These are phyloP conservation scores for Phataginus tetradactyla DNA, from an alignment of 2,797 vertebrate species.

Conservation along the genomic window DNA sequence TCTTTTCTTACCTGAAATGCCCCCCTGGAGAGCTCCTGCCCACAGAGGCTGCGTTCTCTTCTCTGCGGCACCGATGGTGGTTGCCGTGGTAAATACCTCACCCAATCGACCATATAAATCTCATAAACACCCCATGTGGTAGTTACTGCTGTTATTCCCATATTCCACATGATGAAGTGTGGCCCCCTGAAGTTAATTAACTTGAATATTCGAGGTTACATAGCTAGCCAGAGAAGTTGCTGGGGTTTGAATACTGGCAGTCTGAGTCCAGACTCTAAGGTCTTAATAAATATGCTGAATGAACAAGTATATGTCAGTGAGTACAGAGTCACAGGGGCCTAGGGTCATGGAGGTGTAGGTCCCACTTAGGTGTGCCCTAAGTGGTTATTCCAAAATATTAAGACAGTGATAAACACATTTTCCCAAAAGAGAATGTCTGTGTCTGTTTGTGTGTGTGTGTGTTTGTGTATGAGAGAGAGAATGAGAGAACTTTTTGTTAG, in stretches of 20 bases:
- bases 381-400: background rate
- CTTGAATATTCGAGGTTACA: background rate
- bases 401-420: background rate
- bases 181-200: background rate
- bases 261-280: background rate
- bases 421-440: background rate
- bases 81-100: background rate
- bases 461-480: background rate
- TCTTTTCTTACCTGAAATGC: background rate
- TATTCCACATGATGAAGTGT: conserved; percentile 17
- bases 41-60: background rate
- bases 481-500: background rate
- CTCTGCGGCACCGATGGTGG: background rate
- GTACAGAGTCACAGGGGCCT: background rate
- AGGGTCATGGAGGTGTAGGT: background rate
- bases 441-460: background rate
- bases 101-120: background rate
- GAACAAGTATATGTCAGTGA: background rate
- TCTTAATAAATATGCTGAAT: background rate
- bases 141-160: background rate
- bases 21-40: background rate
- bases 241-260: background rate
- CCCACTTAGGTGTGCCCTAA: background rate
- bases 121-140: background rate
- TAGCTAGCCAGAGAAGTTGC: background rate